Base-by-base conservation (phyloP, 2,797 vertebrate genomes). In the Catostomus latipinnis region DNA sequence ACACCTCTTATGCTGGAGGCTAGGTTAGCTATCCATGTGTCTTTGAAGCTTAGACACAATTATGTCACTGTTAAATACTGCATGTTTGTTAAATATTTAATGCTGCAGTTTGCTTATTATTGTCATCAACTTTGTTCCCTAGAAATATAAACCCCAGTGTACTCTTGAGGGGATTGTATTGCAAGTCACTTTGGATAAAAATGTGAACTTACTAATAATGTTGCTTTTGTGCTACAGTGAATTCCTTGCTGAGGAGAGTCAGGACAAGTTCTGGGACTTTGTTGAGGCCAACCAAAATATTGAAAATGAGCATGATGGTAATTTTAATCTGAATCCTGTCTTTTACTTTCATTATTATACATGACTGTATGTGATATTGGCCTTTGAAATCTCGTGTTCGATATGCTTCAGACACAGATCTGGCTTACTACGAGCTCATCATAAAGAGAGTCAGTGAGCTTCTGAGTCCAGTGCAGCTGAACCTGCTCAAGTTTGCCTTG, bases 261-360 rank as follows among this genome's bases (percentile, higher is more conserved):
- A 95, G 84, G 96, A 98, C 83, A 96, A 94, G 90, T 99, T 99
- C 87, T 99, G 98, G 98, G 95, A 93, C 87, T 98, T 99, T 90
- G 94, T 98, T 83, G 96, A 97, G 87, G 93, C 94, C 87, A 97
- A 93, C 93, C 93, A 96, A 87, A 93, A 93, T 88, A 93, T 96
- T 84, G 89, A 92, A 88, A 89, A 95, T 86, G 92, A 95, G 82
- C 91, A 93, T 63, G 93, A 95, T 62, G 95, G 96, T 98, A 94
- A 86, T 61, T 71, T 76, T 65, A 60, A 60, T 43, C 76, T 8
- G 48, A 76, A 65, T 22, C 67, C 60, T 69, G 82, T 90, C 9
- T 71, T 34, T 34, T 34, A 4, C 34, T 34, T 76, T 52, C 14
- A 6, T 65, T 50, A 18, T 14, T 57, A 13, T 12, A 68, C 63